Conservation (phyloP, 2,113 vertebrate species). For the Anthoscopus minutus region DNA sequence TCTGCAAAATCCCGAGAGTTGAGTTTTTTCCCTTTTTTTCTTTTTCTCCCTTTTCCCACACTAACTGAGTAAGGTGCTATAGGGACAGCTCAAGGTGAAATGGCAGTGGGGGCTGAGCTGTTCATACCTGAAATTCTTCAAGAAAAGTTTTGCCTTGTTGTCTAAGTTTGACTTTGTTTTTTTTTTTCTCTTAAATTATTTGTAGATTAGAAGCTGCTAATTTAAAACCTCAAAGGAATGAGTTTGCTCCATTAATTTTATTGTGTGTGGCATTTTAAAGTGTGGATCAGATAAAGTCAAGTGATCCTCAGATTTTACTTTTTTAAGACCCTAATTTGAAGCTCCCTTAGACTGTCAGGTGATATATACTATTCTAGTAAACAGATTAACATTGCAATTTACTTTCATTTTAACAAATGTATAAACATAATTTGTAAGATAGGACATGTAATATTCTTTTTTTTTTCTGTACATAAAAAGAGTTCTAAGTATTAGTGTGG, state of each 20-base stretch:
- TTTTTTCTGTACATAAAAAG: background rate
- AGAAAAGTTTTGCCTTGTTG: background rate
- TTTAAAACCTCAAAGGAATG: background rate
- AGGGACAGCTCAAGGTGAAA: background rate
- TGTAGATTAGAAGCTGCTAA: conserved; percentile 27
- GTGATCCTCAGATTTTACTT: background rate
- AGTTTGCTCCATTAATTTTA: background rate
- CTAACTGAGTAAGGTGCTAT: background rate
- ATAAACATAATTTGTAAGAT: background rate
- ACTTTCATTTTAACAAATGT: background rate
- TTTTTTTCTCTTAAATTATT: background rate
- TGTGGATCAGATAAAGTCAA: background rate
- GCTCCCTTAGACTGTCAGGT: background rate
- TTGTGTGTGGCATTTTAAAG: background rate
- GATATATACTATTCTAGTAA: background rate
- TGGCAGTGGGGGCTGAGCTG: background rate
- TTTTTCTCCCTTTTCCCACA: rapidly evolving
- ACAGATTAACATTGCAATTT: background rate
- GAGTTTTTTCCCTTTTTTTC: rapidly evolving
- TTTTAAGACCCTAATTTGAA: background rate
- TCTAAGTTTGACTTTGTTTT: background rate
- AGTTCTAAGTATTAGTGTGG: background rate
- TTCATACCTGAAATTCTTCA: conserved; percentile 72
- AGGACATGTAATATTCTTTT: background rate
- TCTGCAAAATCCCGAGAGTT: background rate